Evolutionary conservation across 2,797 vertebrate genomes (phyloP).

Genomic region (Halcyon badia): DNA sequence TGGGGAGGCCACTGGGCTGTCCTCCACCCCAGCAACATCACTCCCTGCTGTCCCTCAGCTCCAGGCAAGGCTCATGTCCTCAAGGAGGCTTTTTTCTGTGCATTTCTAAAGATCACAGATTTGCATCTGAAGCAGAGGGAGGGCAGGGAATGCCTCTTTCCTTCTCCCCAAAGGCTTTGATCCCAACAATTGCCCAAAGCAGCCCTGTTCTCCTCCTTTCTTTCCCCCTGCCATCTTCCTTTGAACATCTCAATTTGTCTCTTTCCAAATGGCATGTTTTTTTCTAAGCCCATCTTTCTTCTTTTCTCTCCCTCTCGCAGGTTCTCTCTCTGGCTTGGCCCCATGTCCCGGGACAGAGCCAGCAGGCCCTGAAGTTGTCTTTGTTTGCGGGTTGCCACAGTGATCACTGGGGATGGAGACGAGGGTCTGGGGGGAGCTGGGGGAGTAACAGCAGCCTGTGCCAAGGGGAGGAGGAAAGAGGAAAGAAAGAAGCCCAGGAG

Average conservation of each 20-base stretch:
- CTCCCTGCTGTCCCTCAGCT: background rate
- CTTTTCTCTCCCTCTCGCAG: constrained; percentile 28
- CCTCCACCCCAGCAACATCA: background rate
- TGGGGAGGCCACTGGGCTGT: background rate
- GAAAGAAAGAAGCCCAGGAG: background rate
- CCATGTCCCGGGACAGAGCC: background rate
- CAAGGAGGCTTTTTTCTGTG: background rate
- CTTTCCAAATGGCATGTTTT: background rate
- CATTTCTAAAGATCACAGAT: constrained; percentile 55
- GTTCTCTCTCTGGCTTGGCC: constrained; percentile 45
- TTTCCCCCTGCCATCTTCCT: constrained; percentile 50
- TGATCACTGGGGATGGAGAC: background rate
- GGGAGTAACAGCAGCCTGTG: background rate
- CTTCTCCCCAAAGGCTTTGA: constrained; percentile 47
- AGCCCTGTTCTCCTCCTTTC: constrained; percentile 20
- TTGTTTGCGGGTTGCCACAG: constrained; percentile 53
- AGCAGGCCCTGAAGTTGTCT: constrained; percentile 29
- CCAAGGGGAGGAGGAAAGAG: constrained; percentile 36
- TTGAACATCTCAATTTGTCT: constrained; percentile 74
- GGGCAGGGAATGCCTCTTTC: constrained; percentile 38
- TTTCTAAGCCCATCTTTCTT: constrained; percentile 43
- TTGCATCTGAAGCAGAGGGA: constrained; percentile 69
- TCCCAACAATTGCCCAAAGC: constrained; percentile 49
- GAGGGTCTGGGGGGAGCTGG: background rate
- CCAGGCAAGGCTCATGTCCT: background rate